Evolutionary conservation across 2,888 invertebrate species (phyloP), one percentile per base, ranked within the genome.

Genomic region (Scaptomyza parva): DNA sequence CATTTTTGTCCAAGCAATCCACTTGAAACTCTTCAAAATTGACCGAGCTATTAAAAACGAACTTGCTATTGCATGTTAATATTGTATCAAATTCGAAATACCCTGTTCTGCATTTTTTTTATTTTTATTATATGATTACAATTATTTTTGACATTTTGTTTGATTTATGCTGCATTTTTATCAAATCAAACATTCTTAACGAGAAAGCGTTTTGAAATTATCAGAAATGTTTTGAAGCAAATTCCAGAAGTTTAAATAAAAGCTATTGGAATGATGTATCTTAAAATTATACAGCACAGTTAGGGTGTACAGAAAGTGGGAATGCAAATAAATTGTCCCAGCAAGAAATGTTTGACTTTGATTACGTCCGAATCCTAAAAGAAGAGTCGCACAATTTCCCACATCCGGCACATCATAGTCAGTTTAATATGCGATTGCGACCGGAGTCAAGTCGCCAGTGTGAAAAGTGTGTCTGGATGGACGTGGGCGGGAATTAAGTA

Each of bases 391-490:
- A 78, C 80, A 86, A 88, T 88, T 88, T 84, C 76, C 84, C 84
- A 84, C 84, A 88, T 84, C 88, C 84, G 81, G 85, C 65, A 47
- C 61, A 60, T 62, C 74, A 3, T 1, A 8, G 12, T 37, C 17
- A 67, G 72, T 73, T 70, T 77, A 77, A 77, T 71, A 73, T 74
- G 28, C 62, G 48, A 59, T 37, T 43, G 65, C 74, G 68, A 54
- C 77, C 62, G 62, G 47, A 73, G 77, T 63, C 35, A 14, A 35
- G 48, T 48, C 74, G 78, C 74, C 77, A 55, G 67, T 75, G 57
- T 62, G 73, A 79, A 77, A 83, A 82, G 86, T 70, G 88, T 69
- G 88, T 86, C 86, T 83, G 80, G 58, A 65, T 83, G 80, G 58
- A 65, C 41, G 37, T 70, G 60, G 60, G 58, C 59, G 17, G 17